Base-by-base conservation (phyloP, 2,888 invertebrate genomes). In the Cantharis nigra region DNA sequence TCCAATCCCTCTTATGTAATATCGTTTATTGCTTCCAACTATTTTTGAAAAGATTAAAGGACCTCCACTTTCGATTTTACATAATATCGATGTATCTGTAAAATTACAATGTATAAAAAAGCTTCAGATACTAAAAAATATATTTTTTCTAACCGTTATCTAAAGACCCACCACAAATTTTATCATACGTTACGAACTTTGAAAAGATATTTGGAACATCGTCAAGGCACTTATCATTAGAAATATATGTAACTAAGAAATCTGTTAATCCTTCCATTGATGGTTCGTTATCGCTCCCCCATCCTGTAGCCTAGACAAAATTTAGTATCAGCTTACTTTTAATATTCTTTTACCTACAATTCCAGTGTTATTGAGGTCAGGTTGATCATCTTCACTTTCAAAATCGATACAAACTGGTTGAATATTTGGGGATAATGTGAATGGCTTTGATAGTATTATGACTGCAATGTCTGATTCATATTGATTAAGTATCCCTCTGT, bases 31-130 rank as follows among this genome's bases (percentile, higher is more conserved):
- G 23, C 13, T 5, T 5, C 5, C 0, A 5, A 23, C 23, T 20
- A 49, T 62, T 1, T 84, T 84, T 0, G 87, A 83, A 78, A 89
- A 89, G 0, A 87, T 86, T 0, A 90, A 82, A 0, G 89, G 90
- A 0, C 89, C 89, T 0, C 90, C 90, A 74, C 89, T 89, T 85
- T 89, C 89, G 0, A 89, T 89, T 77, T 87, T 85, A 80, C 89
- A 90, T 0, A 89, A 90, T 0, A 89, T 82, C 0, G 89, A 87
- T 11, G 87, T 87, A 5, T 88, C 89, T 89, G 83, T 0, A 30
- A 71, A 78, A 62, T 26, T 70, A 26, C 14, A 63, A 20, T 10
- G 0, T 74, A 63, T 28, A 71, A 70, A n/a, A n/a, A n/a, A n/a
- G n/a, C 49, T 30, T 13, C 1, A 62, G n/a, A 16, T 16, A 62